Conservation (phyloP, 2,888 invertebrate species). For the Gymnosoma rotundatum region DNA sequence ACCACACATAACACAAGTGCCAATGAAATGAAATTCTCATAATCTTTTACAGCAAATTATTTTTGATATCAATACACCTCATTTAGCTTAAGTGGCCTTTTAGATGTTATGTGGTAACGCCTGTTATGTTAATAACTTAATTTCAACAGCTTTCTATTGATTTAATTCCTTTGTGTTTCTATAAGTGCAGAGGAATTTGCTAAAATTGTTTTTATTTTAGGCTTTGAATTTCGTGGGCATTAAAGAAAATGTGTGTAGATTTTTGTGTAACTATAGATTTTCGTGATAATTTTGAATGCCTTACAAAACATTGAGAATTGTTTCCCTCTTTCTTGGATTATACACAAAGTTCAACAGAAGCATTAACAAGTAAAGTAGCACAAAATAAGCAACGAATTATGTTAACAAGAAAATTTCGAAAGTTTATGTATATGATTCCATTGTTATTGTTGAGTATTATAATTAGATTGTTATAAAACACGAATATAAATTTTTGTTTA, state of each 20-base stretch:
- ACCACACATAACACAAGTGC: neutral
- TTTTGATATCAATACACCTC: constrained; percentile 57
- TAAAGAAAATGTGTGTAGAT: neutral
- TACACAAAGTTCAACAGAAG: constrained; percentile 20
- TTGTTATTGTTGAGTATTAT: constrained; percentile 34
- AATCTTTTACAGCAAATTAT: constrained; percentile 57
- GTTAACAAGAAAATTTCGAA: constrained; percentile 21
- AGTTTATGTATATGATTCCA: neutral
- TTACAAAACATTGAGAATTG: neutral
- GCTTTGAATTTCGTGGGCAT: neutral
- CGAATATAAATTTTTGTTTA: constrained; percentile 26
- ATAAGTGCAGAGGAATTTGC: no score
- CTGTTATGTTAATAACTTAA: constrained; percentile 58
- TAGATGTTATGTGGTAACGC: constrained; percentile 63
- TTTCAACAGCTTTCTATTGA: constrained; percentile 11
- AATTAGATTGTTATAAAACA: constrained; percentile 5
- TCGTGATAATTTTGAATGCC: constrained; percentile 15
- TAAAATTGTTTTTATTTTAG: neutral
- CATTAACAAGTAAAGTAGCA: neutral
- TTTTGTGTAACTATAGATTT: neutral
- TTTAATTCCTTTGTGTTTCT: neutral
- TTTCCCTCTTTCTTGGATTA: neutral
- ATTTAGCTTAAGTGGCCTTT: constrained; percentile 66
- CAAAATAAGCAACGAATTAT: constrained; percentile 13
- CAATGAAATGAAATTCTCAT: constrained; percentile 16